Conservation (phyloP, 2,797 vertebrate genomes). For the Trachops cirrhosus region DNA sequence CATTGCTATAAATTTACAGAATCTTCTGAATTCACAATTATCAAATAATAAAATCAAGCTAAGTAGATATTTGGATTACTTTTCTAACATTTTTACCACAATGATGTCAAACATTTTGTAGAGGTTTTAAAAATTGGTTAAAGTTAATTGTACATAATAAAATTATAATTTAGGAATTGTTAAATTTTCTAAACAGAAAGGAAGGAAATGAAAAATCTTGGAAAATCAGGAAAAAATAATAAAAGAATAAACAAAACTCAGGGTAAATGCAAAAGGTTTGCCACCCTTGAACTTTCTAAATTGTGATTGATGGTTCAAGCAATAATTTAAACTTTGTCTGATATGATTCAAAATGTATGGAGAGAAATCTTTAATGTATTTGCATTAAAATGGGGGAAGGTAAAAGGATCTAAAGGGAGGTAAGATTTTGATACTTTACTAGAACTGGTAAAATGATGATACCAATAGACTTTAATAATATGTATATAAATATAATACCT, state of each 20-base stretch:
- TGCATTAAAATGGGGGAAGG: background rate
- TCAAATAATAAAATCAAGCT: background rate
- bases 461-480: background rate
- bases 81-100: background rate
- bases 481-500: background rate
- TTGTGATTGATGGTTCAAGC: background rate
- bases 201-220: background rate
- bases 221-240: background rate
- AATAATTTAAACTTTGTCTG: background rate
- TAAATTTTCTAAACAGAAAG: background rate
- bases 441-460: background rate
- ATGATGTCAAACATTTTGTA: background rate
- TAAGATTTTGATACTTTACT: background rate
- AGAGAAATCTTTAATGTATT: background rate
- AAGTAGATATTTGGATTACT: background rate
- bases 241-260: background rate
- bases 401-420: background rate
- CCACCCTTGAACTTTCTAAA: background rate
- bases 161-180: background rate
- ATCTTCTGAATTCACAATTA: background rate
- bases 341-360: background rate
- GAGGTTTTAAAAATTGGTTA: background rate
- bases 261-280: background rate
- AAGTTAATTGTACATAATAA: background rate
- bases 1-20: background rate